Conservation (phyloP, 1,140 invertebrate genomes). For the Ceratosolen fusciceps region DNA sequence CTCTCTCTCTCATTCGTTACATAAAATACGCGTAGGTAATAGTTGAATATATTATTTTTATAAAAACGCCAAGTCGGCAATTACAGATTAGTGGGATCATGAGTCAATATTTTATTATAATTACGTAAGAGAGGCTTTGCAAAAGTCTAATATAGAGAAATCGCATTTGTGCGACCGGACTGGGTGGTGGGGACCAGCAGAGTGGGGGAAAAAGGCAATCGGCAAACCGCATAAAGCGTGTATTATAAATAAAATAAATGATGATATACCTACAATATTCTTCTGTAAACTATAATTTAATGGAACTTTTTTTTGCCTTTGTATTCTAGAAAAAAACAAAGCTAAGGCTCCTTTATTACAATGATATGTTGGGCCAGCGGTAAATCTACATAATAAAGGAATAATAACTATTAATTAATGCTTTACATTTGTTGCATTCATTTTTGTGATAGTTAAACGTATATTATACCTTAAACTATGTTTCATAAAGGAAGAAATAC, state of each 20-base stretch:
- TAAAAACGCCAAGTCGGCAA: neutral
- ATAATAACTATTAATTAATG: neutral
- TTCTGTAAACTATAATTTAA: neutral
- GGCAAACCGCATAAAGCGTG: slow-evolving; percentile 27
- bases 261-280: slow-evolving; percentile 24
- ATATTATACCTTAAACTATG: too few relatives aligned
- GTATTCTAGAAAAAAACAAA: neutral
- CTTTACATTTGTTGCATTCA: too few relatives aligned
- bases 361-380: too few relatives aligned
- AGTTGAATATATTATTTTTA: slow-evolving; percentile 14
- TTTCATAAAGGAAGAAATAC: too few relatives aligned
- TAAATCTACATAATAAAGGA: neutral
- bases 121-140: slow-evolving; percentile 13
- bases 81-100: slow-evolving; percentile 4
- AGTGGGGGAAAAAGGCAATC: slow-evolving; percentile 3
- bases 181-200: too few relatives aligned
- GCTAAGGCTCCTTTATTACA: neutral
- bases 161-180: neutral
- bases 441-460: too few relatives aligned
- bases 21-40: too few relatives aligned
- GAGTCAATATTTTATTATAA: slow-evolving; percentile 15
- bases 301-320: neutral
- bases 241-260: slow-evolving; percentile 26
- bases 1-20: too few relatives aligned
- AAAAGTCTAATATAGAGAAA: slow-evolving; percentile 23